Base-by-base conservation (phyloP, 2,888 invertebrate genomes). In the Eudemis profundana region DNA sequence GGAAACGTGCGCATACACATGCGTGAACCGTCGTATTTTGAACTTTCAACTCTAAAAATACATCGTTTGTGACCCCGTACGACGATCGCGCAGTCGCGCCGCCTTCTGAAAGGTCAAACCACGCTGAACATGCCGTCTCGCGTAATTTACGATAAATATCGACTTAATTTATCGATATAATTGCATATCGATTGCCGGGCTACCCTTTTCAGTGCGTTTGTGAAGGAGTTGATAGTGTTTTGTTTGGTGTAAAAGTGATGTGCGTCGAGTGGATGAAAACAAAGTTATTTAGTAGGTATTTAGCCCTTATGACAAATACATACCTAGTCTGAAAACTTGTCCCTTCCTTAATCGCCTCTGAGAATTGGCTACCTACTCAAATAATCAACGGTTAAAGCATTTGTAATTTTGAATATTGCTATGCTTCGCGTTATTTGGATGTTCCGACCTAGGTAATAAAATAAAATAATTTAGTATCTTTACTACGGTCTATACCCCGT, bases 41-140 rank as follows among this genome's bases (percentile, higher is more conserved):
- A 93, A 93, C 92, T 93, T 92, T 92, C 90, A 93, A 93, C 92
- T 92, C 92, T 93, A 93, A 92, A 93, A 93, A 93, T 93, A 93
- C 85, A 84, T 82, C 80, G 77, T 77, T 81, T 82, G 84, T 92
- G 92, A 92, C 92, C 92, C 91, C 90, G 88, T 84, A 78, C 87
- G 84, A 86, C 89, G 85, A 84, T 69, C 72, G 84, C 89, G 86
- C 91, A 90, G 91, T 89, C 90, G 85, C 78, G 79, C 78, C 85
- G 85, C 77, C 87, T 85, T 83, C 89, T 84, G 87, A 92, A 91
- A 90, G 92, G 90, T 90, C 92, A 92, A 74, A 76, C 83, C 86
- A 90, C 91, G 89, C 85, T 78, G 79, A 78, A 81, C 75, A 72
- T 79, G 80, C 79, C 81, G 79, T 75, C 54, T 51, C 29, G 51